These are phyloP conservation scores for Tipula vernalis DNA, from an alignment of 2,888 invertebrate genomes.

Conservation along the genomic window DNA sequence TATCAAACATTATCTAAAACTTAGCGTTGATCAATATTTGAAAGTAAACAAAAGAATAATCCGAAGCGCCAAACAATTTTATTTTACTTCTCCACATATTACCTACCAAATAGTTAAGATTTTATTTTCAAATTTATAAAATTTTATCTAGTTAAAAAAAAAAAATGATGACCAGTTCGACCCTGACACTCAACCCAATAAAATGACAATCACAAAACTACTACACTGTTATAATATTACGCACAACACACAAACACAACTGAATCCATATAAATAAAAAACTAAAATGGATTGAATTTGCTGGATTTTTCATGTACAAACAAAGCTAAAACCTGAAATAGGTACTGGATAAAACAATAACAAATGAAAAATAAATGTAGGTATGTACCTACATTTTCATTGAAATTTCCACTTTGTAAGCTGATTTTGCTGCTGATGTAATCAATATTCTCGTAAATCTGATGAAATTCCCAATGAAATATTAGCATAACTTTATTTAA, in stretches of 20 bases:
- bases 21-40: no score
- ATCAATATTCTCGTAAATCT: neutral
- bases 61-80: neutral
- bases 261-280: neutral
- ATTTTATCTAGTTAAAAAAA: neutral
- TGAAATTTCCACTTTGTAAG: neutral
- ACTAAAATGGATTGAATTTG: neutral
- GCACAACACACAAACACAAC: neutral
- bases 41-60: no score
- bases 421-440: neutral
- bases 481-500: neutral
- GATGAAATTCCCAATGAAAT: neutral
- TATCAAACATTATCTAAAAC: no score
- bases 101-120: neutral
- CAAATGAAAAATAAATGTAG: neutral
- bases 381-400: neutral
- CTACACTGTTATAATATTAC: neutral
- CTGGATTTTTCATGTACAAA: neutral
- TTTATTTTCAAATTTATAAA: neutral
- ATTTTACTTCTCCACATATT: neutral
- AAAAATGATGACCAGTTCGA: neutral
- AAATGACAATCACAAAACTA: neutral
- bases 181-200: neutral
- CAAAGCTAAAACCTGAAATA: neutral
- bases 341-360: neutral